These are phyloP conservation scores for Ichneumon xanthorius DNA, from an alignment of 2,888 invertebrate species.

Conservation along the genomic window DNA sequence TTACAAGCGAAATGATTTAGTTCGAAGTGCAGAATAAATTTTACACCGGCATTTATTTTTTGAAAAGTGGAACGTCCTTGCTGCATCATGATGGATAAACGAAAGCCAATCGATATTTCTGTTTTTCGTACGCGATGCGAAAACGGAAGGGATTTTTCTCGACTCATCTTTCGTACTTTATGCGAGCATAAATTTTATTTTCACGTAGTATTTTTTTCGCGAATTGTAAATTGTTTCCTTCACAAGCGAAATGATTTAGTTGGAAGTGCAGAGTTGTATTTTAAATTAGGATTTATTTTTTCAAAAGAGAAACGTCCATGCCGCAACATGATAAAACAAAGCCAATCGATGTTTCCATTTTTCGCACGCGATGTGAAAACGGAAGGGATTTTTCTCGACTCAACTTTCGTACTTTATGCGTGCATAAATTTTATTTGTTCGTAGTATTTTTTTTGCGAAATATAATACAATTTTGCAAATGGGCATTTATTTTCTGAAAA, in stretches of 20 bases:
- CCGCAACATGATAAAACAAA: neutral
- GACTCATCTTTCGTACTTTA: no score
- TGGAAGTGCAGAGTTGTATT: no score
- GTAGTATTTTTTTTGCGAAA: slow-evolving; percentile 18
- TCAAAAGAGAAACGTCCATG: slow-evolving; percentile 13
- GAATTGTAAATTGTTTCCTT: slow-evolving; percentile 20
- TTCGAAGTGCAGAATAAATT: no score
- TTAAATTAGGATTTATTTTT: neutral
- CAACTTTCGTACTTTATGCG: slow-evolving; percentile 43
- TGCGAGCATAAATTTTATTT: slow-evolving; percentile 41
- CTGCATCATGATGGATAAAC: no score
- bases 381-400: slow-evolving; percentile 53
- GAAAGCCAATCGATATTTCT: neutral
- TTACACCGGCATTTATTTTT: no score
- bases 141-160: slow-evolving; percentile 45
- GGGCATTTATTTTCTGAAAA: slow-evolving; percentile 14
- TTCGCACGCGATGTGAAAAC: neutral
- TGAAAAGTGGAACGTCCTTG: slow-evolving; percentile 17
- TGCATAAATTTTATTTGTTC: slow-evolving; percentile 40
- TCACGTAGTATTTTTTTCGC: slow-evolving; percentile 15
- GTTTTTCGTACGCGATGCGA: neutral
- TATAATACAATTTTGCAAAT: neutral
- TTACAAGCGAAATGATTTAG: neutral
- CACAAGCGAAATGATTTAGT: neutral
- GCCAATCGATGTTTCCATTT: neutral